Conservation (phyloP, 2,113 vertebrate genomes). For the Colius striatus region DNA sequence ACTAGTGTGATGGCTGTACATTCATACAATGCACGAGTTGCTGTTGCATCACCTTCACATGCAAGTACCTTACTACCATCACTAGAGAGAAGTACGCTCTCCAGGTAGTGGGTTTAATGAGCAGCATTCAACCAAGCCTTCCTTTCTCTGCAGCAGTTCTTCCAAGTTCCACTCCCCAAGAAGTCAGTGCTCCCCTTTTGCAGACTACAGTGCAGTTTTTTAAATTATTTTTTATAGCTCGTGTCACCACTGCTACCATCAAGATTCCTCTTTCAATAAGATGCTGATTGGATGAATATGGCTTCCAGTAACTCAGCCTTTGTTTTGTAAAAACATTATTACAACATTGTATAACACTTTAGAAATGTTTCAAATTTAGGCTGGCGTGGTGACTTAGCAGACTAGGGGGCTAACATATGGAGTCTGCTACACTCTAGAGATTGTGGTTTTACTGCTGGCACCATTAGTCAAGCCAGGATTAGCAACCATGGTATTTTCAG, state of each 20-base stretch:
- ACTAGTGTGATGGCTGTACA: not conserved
- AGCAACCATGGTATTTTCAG: constrained; percentile 39
- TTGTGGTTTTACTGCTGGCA: constrained; percentile 75
- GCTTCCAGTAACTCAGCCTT: constrained; percentile 80
- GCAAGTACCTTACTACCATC: not conserved
- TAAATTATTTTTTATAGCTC: not conserved
- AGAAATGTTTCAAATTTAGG: constrained; percentile 80
- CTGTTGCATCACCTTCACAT: not conserved
- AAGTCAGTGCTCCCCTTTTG: constrained; percentile 26
- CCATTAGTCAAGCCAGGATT: constrained; percentile 54
- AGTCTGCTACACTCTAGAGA: constrained; percentile 74
- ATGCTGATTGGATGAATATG: constrained; percentile 78
- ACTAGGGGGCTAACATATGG: constrained; percentile 80
- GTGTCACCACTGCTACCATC: constrained; percentile 56
- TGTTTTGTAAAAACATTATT: constrained; percentile 84
- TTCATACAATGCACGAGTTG: not conserved
- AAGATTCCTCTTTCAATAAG: constrained; percentile 58
- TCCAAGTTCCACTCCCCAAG: not conserved
- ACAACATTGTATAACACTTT: constrained; percentile 82
- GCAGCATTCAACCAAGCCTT: not conserved
- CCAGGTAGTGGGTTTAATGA: no score
- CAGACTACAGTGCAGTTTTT: constrained; percentile 7
- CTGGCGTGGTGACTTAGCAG: constrained; percentile 78
- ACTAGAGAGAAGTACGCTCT: not conserved
- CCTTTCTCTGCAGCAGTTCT: not conserved